A percentile compares a stretch with the other conserved stretches of the same genome.
Conservation (phyloP, 2,888 invertebrate genomes). For the Poecilus cupreus region DNA sequence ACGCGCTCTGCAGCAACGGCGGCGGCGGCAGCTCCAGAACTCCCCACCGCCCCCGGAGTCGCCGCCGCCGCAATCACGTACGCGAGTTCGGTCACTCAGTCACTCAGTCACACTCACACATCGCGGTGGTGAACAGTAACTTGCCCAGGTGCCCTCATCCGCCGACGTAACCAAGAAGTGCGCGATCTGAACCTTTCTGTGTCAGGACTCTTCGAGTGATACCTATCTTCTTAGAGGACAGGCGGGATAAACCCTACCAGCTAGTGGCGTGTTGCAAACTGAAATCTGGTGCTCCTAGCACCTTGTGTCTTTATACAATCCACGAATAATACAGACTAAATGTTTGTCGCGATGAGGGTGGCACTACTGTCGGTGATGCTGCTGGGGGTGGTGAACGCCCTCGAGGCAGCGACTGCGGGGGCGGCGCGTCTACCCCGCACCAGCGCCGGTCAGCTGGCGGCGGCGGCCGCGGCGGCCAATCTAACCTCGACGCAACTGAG, state of each 20-base stretch:
- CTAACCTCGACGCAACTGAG: slow-evolving; percentile 69
- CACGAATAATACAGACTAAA: not conserved
- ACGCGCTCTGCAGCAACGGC: slow-evolving; percentile 61
- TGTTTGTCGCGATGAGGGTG: slow-evolving; percentile 1
- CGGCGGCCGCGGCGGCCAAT: slow-evolving; percentile 71
- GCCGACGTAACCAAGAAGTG: not conserved
- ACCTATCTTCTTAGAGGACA: not conserved
- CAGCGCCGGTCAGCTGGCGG: slow-evolving; percentile 76
- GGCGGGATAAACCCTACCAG: not conserved
- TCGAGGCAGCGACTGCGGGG: slow-evolving; percentile 71
- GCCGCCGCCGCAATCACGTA: slow-evolving; percentile 47
- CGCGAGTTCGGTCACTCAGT: slow-evolving; percentile 71
- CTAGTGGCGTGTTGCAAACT: slow-evolving; percentile 13
- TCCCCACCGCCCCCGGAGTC: not conserved
- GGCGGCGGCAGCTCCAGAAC: not conserved
- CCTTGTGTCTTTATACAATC: not conserved
- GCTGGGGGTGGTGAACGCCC: slow-evolving; percentile 64
- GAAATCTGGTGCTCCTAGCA: slow-evolving; percentile 36
- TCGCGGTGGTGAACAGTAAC: slow-evolving; percentile 65
- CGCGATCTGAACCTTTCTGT: not conserved
- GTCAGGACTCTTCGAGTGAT: not conserved
- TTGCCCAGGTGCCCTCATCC: not conserved
- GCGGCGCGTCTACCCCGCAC: slow-evolving; percentile 77
- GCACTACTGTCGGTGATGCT: slow-evolving; percentile 63
- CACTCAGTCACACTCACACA: slow-evolving; percentile 66